These are phyloP conservation scores for Lasiommata megera DNA, from an alignment of 2,888 invertebrate genomes.

Conservation along the genomic window DNA sequence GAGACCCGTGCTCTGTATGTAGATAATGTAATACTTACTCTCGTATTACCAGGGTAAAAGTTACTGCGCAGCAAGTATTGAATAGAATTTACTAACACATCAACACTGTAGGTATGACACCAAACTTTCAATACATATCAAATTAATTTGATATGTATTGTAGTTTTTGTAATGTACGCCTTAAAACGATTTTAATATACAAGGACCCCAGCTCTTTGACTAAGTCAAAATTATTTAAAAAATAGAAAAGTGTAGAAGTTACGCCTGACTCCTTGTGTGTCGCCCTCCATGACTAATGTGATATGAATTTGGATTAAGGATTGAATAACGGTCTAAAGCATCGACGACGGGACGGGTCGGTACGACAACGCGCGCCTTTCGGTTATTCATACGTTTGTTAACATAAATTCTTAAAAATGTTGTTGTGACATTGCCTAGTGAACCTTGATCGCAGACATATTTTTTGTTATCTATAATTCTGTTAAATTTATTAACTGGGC, in stretches of 20 bases:
- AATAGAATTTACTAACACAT: too few relatives aligned
- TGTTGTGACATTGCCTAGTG: background rate
- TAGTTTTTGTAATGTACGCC: too few relatives aligned
- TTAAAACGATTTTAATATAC: too few relatives aligned
- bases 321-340: constrained; percentile 34
- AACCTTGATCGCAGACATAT: background rate
- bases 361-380: background rate
- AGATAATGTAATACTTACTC: too few relatives aligned
- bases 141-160: too few relatives aligned
- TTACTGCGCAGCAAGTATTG: too few relatives aligned
- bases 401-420: background rate
- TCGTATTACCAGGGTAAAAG: too few relatives aligned
- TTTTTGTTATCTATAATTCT: too few relatives aligned
- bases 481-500: too few relatives aligned
- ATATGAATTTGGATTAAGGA: constrained; percentile 40
- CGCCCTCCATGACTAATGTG: constrained; percentile 49
- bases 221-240: constrained; percentile 59
- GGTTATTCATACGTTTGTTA: background rate
- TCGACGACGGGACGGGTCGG: constrained; percentile 14
- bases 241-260: constrained; percentile 60
- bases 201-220: background rate
- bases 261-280: constrained; percentile 46
- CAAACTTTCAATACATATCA: too few relatives aligned
- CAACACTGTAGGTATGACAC: too few relatives aligned
- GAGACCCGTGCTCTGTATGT: too few relatives aligned